Conservation (phyloP, 1,140 invertebrate genomes). For the Aradophagus sp. region DNA sequence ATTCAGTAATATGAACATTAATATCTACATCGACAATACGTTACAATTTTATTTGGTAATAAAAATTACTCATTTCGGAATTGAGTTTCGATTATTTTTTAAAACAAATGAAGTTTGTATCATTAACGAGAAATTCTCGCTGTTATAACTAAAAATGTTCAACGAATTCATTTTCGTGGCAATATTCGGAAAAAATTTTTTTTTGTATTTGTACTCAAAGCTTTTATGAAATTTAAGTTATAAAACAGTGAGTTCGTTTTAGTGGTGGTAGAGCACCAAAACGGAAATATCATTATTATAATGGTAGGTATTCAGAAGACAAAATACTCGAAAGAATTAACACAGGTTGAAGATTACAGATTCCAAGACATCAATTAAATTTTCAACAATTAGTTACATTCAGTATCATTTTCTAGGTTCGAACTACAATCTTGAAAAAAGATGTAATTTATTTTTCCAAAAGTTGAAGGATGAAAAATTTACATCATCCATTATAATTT, state of each 20-base stretch:
- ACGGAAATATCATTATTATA: constrained; percentile 57
- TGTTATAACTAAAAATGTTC: too few species aligned
- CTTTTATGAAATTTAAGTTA: constrained; percentile 54
- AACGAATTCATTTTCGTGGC: too few species aligned
- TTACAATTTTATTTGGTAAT: too few species aligned
- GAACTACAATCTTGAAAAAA: neutral
- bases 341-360: constrained; percentile 38
- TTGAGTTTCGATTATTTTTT: too few species aligned
- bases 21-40: too few species aligned
- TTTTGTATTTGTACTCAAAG: constrained; percentile 41
- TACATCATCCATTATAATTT: too few species aligned
- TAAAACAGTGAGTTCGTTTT: constrained; percentile 58
- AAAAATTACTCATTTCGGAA: too few species aligned
- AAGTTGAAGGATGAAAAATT: too few species aligned
- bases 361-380: constrained; percentile 37
- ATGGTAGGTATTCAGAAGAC: constrained; percentile 48
- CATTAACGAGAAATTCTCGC: too few species aligned
- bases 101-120: too few species aligned
- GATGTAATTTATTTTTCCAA: neutral
- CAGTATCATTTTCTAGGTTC: constrained; percentile 17
- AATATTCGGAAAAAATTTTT: too few species aligned
- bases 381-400: constrained; percentile 33
- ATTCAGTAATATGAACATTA: too few species aligned
- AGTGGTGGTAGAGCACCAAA: constrained; percentile 56
- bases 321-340: constrained; percentile 55